These are phyloP conservation scores for Thera obeliscata DNA, from an alignment of 2,888 invertebrate species.

Conservation along the genomic window DNA sequence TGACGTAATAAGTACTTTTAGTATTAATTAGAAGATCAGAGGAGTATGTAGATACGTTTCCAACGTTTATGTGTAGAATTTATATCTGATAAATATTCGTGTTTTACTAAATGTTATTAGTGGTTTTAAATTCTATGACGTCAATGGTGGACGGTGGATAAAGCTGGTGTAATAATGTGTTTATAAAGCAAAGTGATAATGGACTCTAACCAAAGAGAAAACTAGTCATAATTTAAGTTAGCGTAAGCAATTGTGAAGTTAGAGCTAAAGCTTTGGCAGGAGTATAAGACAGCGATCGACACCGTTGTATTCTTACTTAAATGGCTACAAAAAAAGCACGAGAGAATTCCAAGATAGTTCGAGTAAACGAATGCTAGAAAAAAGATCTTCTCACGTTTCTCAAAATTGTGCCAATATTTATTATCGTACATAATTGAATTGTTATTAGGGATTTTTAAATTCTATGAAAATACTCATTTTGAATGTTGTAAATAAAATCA, in stretches of 20 bases:
- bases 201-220: slow-evolving; percentile 41
- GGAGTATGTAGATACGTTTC: slow-evolving; percentile 13
- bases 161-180: slow-evolving; percentile 10
- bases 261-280: slow-evolving; percentile 33
- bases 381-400: slow-evolving; percentile 26
- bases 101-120: slow-evolving; percentile 23
- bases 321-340: background rate
- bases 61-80: slow-evolving; percentile 3
- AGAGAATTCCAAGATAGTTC: slow-evolving; percentile 6
- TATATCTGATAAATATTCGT: slow-evolving; percentile 12
- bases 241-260: slow-evolving; percentile 22
- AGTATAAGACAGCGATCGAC: background rate
- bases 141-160: slow-evolving; percentile 29
- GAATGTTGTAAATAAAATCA: slow-evolving; percentile 10
- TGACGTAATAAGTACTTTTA: no score
- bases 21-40: no score
- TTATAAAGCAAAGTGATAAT: slow-evolving; percentile 32
- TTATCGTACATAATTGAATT: background rate
- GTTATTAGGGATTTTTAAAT: slow-evolving; percentile 5
- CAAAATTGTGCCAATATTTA: slow-evolving; percentile 32
- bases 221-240: slow-evolving; percentile 42
- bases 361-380: slow-evolving; percentile 18
- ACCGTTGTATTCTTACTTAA: background rate
- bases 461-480: slow-evolving; percentile 19
- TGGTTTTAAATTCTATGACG: slow-evolving; percentile 15